Evolutionary conservation across 2,797 vertebrate genomes (phyloP).

Genomic region (Octomys mimax): DNA sequence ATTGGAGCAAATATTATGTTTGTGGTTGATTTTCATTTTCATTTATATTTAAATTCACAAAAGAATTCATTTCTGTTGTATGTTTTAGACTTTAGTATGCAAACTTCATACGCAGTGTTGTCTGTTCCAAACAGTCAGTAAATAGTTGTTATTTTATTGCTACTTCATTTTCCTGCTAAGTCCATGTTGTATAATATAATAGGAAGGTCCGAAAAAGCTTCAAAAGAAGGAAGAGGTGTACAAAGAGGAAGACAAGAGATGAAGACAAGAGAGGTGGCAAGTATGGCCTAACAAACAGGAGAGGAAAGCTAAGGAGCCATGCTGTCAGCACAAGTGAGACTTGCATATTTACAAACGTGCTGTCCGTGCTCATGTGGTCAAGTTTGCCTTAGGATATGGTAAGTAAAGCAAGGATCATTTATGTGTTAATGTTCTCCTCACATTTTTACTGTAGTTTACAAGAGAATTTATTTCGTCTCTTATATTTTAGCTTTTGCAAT

Average conservation of each 20-base stretch:
- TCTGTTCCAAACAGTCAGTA: not conserved
- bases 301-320: not conserved
- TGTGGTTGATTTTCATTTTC: no score
- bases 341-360: not conserved
- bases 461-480: not conserved
- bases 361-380: not conserved
- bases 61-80: no score
- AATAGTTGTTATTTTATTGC: not conserved
- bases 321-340: not conserved
- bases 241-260: not conserved
- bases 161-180: not conserved
- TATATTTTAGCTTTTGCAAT: not conserved
- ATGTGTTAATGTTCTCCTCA: not conserved
- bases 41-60: no score
- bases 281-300: not conserved
- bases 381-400: not conserved
- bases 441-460: not conserved
- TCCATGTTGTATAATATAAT: not conserved
- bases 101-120: no score
- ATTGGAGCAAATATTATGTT: no score
- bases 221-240: no score
- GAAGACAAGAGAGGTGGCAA: not conserved
- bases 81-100: no score
- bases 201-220: not conserved
- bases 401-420: not conserved